phyloP scores from a whole-genome alignment of 1,140 invertebrate genomes.

The Drosophila repletoides region DNA sequence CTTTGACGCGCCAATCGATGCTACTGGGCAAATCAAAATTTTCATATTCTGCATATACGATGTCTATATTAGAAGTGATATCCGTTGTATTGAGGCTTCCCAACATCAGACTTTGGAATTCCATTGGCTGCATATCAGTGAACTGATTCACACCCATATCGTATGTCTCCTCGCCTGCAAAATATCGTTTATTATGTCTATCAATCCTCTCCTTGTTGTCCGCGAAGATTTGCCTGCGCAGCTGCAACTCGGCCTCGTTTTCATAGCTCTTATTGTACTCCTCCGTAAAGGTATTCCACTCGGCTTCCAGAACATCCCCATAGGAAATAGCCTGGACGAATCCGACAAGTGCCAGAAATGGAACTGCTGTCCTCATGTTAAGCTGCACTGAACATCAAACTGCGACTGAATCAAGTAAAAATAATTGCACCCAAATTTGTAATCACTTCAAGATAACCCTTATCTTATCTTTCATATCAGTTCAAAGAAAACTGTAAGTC shows the following conservation, averaged over 20 bases:
- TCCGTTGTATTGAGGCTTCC: conserved; percentile 83
- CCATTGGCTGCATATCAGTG: conserved; percentile 90
- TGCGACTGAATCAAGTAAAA: background rate
- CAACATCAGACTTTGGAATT: conserved; percentile 90
- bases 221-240: conserved; percentile 91
- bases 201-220: conserved; percentile 91
- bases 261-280: conserved; percentile 12
- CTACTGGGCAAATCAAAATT: background rate
- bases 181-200: conserved; percentile 89
- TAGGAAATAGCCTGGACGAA: background rate
- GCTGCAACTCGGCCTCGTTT: background rate
- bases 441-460: too few species aligned
- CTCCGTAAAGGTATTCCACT: conserved; percentile 17
- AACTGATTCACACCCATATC: conserved; percentile 90
- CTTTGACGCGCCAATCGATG: conserved; percentile 80
- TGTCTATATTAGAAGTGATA: background rate
- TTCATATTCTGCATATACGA: background rate
- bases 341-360: background rate
- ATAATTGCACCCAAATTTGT: background rate
- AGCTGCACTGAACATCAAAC: background rate
- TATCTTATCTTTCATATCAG: too few species aligned
- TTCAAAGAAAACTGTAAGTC: too few species aligned
- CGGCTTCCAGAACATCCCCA: background rate
- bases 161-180: conserved; percentile 85
- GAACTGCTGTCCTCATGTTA: conserved; percentile 6